Percentiles rank a stretch among this genome's conserved stretches.
Conservation (phyloP, 1,140 invertebrate species). For the Sitophilus oryzae region DNA sequence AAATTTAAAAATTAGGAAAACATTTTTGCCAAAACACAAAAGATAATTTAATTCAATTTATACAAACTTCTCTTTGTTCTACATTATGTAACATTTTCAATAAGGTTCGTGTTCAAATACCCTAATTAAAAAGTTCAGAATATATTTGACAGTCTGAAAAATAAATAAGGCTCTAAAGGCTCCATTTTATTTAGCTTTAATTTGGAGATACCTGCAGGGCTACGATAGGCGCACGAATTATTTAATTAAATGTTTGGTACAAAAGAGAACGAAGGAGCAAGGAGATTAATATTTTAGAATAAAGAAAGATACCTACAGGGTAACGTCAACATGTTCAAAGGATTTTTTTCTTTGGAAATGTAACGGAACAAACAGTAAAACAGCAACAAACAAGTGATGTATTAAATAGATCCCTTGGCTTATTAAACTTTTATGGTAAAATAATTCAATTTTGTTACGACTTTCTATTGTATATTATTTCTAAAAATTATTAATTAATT, state of each 20-base stretch:
- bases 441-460: no score
- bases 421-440: no score
- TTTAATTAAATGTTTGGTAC: conserved; percentile 15
- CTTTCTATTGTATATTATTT: no score
- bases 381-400: no score
- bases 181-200: conserved; percentile 10
- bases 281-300: conserved; percentile 11
- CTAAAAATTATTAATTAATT: no score
- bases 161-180: conserved; percentile 9
- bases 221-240: conserved; percentile 9
- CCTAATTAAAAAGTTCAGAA: conserved; percentile 1
- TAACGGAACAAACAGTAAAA: no score
- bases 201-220: conserved; percentile 8
- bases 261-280: neutral
- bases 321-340: neutral
- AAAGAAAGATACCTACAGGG: conserved; percentile 1
- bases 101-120: neutral
- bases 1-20: no score
- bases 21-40: neutral
- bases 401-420: no score
- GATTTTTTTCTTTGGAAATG: no score
- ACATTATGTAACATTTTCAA: neutral
- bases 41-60: neutral
- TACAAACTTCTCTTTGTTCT: neutral
- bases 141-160: conserved; percentile 12